phyloP scores from a whole-genome alignment of 2,888 invertebrate species.

The Coleophora flavipennella region DNA sequence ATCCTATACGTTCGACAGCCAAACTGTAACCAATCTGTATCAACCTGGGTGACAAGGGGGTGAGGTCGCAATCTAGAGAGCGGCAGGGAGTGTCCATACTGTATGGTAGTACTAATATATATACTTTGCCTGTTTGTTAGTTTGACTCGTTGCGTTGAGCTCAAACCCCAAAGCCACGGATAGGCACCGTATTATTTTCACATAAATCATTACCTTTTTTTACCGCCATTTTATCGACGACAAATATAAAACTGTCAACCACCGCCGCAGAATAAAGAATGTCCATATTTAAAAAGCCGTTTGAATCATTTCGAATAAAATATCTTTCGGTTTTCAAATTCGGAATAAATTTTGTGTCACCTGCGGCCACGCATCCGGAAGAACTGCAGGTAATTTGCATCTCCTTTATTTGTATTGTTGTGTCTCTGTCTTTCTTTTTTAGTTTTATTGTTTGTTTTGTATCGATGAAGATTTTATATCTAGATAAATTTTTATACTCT shows the following conservation, averaged over 20 bases:
- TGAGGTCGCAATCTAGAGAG: no score
- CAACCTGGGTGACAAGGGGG: no score
- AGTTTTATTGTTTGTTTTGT: conserved; percentile 59
- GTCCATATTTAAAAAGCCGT: conserved; percentile 71
- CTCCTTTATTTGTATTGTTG: conserved; percentile 28
- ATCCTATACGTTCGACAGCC: no score
- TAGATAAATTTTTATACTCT: conserved; percentile 60
- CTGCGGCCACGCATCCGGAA: conserved; percentile 67
- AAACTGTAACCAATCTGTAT: no score
- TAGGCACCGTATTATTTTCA: conserved; percentile 52
- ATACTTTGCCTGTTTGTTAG: no score
- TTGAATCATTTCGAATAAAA: conserved; percentile 66
- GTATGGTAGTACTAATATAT: no score
- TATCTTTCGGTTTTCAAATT: conserved; percentile 70
- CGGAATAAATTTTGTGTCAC: conserved; percentile 72
- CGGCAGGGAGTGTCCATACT: no score
- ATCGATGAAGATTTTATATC: conserved; percentile 52
- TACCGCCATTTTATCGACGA: conserved; percentile 47
- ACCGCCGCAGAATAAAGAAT: conserved; percentile 59
- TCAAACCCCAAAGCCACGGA: conserved; percentile 23
- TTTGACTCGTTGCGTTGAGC: no score
- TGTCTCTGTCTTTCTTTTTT: conserved; percentile 29
- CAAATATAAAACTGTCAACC: conserved; percentile 71
- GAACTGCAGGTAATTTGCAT: conserved; percentile 34
- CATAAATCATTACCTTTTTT: conserved; percentile 64